Conservation (phyloP, 2,888 invertebrate species). For the Drosophila rubida region DNA sequence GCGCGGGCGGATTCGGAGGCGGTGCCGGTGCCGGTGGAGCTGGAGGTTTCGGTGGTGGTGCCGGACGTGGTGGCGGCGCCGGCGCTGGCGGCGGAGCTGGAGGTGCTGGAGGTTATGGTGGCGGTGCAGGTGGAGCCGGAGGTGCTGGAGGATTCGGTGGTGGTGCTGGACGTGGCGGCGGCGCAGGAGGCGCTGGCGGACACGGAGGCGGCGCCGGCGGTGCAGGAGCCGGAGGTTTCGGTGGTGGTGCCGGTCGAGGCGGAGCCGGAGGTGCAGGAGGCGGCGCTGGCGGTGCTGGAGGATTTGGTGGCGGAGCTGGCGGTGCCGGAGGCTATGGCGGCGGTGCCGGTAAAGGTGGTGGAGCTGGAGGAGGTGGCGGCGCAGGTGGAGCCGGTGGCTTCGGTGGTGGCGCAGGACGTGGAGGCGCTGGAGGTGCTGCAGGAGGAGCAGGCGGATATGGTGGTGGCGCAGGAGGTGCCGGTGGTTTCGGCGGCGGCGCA, state of each 20-base stretch:
- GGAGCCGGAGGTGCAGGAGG: conserved; percentile 20
- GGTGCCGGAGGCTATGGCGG: conserved; percentile 74
- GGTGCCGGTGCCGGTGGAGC: conserved; percentile 34
- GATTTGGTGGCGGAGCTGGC: conserved; percentile 25
- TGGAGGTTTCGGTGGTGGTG: conserved; percentile 39
- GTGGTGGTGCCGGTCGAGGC: conserved; percentile 27
- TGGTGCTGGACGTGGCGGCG: conserved; percentile 18
- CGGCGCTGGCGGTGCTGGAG: conserved; percentile 53
- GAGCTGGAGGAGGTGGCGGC: conserved; percentile 33
- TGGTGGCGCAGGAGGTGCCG: conserved; percentile 43
- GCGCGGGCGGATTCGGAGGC: conserved; percentile 17
- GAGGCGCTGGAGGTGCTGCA: conserved; percentile 66
- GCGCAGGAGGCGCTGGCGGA: conserved; percentile 32
- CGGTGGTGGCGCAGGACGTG: conserved; percentile 55
- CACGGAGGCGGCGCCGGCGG: conserved; percentile 3
- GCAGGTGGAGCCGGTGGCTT: conserved; percentile 37
- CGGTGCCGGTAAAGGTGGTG: conserved; percentile 41
- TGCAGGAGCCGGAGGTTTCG: conserved; percentile 11
- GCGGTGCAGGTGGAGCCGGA: conserved; percentile 24
- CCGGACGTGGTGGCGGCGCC: conserved; percentile 24
- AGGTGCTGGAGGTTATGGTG: conserved; percentile 20
- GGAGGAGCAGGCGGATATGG: conserved; percentile 55
- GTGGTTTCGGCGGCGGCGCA: conserved; percentile 48
- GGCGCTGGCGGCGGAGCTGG: conserved; percentile 49
- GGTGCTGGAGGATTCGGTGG: conserved; percentile 16